These are phyloP conservation scores for Microtus ochrogaster DNA, from an alignment of 2,113 vertebrate genomes.

Conservation along the genomic window DNA sequence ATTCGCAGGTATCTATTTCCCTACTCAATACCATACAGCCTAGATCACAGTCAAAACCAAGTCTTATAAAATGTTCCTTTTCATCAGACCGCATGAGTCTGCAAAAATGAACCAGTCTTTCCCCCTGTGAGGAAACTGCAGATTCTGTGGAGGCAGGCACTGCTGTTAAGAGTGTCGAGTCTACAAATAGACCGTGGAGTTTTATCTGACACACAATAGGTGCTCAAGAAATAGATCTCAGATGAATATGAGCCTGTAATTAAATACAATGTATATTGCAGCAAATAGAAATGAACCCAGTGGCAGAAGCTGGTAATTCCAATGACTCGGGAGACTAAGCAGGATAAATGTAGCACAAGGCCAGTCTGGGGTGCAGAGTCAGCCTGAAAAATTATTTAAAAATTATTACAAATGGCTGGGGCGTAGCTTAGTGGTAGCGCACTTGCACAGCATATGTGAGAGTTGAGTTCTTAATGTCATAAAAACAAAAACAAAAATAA, in stretches of 20 bases:
- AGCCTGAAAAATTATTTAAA: neutral
- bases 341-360: neutral
- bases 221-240: neutral
- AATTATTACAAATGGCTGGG: neutral
- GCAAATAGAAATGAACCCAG: neutral
- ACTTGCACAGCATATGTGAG: neutral
- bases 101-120: neutral
- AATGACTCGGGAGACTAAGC: neutral
- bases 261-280: neutral
- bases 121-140: neutral
- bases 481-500: too few species aligned
- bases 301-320: neutral
- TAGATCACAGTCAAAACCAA: neutral
- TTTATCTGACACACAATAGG: neutral
- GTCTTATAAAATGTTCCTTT: neutral
- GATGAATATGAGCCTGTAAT: neutral
- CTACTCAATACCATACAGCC: neutral
- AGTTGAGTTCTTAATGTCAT: too few species aligned
- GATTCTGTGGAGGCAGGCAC: neutral
- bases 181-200: neutral
- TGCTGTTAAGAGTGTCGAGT: neutral
- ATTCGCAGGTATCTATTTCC: neutral
- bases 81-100: neutral
- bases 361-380: too few species aligned
- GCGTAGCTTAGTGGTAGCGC: neutral